Evolutionary conservation across 2,797 vertebrate genomes (phyloP), one percentile per base, ranked within the genome.

Genomic region (Pantherophis alleghaniensis): DNA sequence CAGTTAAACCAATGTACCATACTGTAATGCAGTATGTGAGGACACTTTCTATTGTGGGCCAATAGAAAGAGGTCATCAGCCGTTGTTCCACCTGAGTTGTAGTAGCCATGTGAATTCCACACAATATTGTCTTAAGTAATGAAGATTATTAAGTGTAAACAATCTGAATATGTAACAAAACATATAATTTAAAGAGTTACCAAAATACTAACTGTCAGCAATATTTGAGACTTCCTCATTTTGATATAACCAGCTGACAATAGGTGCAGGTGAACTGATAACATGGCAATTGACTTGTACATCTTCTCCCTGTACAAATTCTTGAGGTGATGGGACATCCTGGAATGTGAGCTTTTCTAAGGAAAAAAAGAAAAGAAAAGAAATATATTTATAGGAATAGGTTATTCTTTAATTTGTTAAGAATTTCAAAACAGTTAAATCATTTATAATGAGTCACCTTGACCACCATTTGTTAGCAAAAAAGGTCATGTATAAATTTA

Each of bases 341-440:
- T 95, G 98, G 97, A 99, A 99, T 42, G 98, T 99, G 96, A 99
- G 98, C 96, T 98, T 99, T 98, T 99, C 99, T 99, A 98, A 94
- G 20, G 63, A 92, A 95, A 1, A 66, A 91, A 51, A 37, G 37
- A 37, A 53, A 10, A 51, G 6, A 7, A 20, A 69, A 10, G 18
- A 79, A 79, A 42, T 20, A 42, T 22, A 79, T 79, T 79, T 22
- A 79, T 79, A 42, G 79, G 0, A 22, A 4, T 69, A 93, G 14
- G 0, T 0, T 56, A 28, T 90, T 61, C n/a, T 24, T 74, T 24
- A 26, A 9, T 93, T 93, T 88, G 91, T 5, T 89, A 83, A 88
- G 2, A 7, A 88, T 9, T 92, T 56, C 47, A 90, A 94, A 86
- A 74, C 42, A 47, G 74, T 47, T 83, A 12, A 83, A 47, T 83